Conservation (phyloP, 2,888 invertebrate genomes). For the Laothoe populi region DNA sequence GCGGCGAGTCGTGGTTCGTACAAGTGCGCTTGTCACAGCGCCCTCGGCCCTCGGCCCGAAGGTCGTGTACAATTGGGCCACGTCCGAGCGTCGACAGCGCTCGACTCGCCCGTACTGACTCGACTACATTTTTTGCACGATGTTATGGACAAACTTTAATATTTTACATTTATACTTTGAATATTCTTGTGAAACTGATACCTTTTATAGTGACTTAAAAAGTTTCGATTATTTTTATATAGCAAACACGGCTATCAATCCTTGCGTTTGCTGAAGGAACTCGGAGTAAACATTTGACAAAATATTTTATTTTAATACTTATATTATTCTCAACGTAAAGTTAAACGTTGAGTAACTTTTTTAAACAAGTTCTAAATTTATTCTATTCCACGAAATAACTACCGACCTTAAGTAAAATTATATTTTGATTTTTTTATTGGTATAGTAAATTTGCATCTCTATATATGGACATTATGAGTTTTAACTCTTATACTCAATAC, state of each 20-base stretch:
- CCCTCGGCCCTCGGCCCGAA: slow-evolving; percentile 37
- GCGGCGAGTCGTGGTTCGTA: background rate
- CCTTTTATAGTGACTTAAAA: slow-evolving; percentile 7
- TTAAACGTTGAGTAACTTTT: background rate
- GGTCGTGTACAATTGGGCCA: slow-evolving; percentile 50
- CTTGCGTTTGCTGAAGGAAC: slow-evolving; percentile 5
- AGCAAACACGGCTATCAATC: background rate
- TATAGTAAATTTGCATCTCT: too few species aligned
- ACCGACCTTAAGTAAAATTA: too few species aligned
- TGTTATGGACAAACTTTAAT: background rate
- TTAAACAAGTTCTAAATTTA: too few species aligned
- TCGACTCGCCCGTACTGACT: background rate
- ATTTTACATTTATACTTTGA: slow-evolving; percentile 16
- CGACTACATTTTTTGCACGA: slow-evolving; percentile 11
- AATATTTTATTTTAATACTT: background rate
- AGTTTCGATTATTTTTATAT: slow-evolving; percentile 7
- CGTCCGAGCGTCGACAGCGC: slow-evolving; percentile 43
- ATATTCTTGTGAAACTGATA: slow-evolving; percentile 23
- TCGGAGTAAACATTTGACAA: background rate
- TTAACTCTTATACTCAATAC: too few species aligned
- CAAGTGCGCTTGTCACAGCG: slow-evolving; percentile 24
- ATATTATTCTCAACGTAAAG: background rate
- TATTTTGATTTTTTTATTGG: too few species aligned
- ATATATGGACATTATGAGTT: too few species aligned
- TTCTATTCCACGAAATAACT: too few species aligned